phyloP scores from a whole-genome alignment of 2,797 vertebrate species.

The Tympanoctomys barrerae region DNA sequence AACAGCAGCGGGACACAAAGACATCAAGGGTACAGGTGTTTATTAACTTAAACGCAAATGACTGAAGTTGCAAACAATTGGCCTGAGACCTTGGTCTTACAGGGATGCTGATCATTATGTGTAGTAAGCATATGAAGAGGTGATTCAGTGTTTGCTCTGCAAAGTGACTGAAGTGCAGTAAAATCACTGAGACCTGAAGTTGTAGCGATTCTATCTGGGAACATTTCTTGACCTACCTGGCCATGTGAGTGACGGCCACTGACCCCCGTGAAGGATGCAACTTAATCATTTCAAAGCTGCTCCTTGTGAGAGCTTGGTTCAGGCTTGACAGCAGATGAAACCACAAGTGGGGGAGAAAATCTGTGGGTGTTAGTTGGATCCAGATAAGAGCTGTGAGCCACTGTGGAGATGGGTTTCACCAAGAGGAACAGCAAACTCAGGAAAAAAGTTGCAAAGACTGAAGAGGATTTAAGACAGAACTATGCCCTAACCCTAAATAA shows the following conservation, averaged over 20 bases:
- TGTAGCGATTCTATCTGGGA: background rate
- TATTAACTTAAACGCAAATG: slow-evolving; percentile 50
- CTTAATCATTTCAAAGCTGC: background rate
- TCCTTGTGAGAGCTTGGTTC: background rate
- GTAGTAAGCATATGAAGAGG: background rate
- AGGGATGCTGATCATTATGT: background rate
- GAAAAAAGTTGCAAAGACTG: background rate
- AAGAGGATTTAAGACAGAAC: background rate
- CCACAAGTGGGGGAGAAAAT: background rate
- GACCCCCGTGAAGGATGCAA: background rate
- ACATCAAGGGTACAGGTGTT: background rate
- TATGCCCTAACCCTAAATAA: background rate
- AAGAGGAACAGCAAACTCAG: slow-evolving; percentile 5
- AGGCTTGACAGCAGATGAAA: background rate
- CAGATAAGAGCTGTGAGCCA: slow-evolving; percentile 29
- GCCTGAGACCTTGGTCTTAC: background rate
- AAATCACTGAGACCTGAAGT: background rate
- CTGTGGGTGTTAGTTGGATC: background rate
- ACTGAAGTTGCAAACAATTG: slow-evolving; percentile 2
- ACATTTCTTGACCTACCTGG: background rate
- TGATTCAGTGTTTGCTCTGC: background rate
- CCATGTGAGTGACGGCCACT: background rate
- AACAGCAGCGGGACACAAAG: background rate
- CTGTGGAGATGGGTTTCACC: background rate
- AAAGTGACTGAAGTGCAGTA: background rate